Conservation (phyloP, 1,140 invertebrate species). For the Dreissena rostriformis region DNA sequence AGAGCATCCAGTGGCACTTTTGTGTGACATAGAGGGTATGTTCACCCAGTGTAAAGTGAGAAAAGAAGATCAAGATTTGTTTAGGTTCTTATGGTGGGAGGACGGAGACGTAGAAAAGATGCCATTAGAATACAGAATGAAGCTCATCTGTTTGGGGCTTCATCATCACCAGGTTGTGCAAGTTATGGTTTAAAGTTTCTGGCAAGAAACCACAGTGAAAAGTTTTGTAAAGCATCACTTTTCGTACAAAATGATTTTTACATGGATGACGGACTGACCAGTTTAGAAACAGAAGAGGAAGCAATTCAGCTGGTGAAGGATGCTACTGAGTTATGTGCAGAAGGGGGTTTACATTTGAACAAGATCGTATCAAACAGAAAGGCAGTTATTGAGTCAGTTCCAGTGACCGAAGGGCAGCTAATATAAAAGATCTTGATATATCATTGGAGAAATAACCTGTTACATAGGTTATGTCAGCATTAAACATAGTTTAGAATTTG, state of each 20-base stretch:
- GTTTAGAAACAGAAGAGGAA: constrained; percentile 37
- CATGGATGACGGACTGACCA: constrained; percentile 57
- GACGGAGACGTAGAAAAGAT: constrained; percentile 28
- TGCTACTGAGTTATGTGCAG: constrained; percentile 44
- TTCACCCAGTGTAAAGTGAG: constrained; percentile 55
- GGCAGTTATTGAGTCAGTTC: constrained; percentile 56
- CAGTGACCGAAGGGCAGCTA: not conserved
- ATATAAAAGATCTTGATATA: not conserved
- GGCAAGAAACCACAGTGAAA: constrained; percentile 17
- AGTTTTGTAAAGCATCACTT: not conserved
- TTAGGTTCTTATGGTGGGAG: constrained; percentile 61
- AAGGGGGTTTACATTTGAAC: constrained; percentile 59
- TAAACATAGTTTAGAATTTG: too few relatives aligned
- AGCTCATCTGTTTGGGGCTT: constrained; percentile 57
- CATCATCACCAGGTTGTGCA: constrained; percentile 38
- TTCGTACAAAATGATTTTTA: constrained; percentile 52
- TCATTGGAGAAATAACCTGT: not conserved
- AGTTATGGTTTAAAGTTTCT: constrained; percentile 28
- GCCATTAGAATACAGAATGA: not conserved
- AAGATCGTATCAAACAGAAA: constrained; percentile 51
- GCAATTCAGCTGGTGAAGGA: constrained; percentile 57
- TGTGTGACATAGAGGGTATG: constrained; percentile 66
- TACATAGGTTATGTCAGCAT: too few relatives aligned
- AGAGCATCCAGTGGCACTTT: constrained; percentile 55
- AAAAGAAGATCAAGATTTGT: constrained; percentile 26